Percentiles rank a stretch among this genome's conserved stretches.
Conservation (phyloP, 2,888 invertebrate genomes). For the Cryptosula pallasiana region DNA sequence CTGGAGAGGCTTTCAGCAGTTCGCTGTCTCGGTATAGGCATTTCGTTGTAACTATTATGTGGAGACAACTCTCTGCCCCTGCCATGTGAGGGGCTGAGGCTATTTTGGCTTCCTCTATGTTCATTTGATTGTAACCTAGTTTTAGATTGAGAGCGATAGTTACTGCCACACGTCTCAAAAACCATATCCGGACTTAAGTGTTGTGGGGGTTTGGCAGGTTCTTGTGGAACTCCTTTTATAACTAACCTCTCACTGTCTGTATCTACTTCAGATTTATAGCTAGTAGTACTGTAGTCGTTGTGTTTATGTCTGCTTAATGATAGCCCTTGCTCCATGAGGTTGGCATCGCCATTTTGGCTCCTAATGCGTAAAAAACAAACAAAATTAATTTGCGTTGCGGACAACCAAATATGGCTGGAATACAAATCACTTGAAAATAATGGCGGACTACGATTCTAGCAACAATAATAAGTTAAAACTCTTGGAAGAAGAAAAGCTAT, state of each 20-base stretch:
- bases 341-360: not conserved
- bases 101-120: slow-evolving; percentile 6
- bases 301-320: not conserved
- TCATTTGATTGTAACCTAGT: not conserved
- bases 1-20: not conserved
- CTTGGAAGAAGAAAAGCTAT: too few relatives aligned
- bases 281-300: not conserved
- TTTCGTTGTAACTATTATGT: not conserved
- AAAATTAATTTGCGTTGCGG: too few relatives aligned
- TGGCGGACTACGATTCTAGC: too few relatives aligned
- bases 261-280: not conserved
- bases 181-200: not conserved
- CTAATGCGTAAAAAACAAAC: too few relatives aligned
- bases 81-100: not conserved
- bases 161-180: slow-evolving; percentile 5
- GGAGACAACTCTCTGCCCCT: not conserved
- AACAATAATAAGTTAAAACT: too few relatives aligned
- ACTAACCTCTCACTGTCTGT: not conserved
- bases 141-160: not conserved
- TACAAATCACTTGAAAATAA: too few relatives aligned
- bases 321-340: not conserved
- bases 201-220: not conserved
- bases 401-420: too few relatives aligned
- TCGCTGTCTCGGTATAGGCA: slow-evolving; percentile 2
- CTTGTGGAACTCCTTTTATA: slow-evolving; percentile 6